Evolutionary conservation across 2,888 invertebrate species (phyloP).

Genomic region (Syrista parreyssii): DNA sequence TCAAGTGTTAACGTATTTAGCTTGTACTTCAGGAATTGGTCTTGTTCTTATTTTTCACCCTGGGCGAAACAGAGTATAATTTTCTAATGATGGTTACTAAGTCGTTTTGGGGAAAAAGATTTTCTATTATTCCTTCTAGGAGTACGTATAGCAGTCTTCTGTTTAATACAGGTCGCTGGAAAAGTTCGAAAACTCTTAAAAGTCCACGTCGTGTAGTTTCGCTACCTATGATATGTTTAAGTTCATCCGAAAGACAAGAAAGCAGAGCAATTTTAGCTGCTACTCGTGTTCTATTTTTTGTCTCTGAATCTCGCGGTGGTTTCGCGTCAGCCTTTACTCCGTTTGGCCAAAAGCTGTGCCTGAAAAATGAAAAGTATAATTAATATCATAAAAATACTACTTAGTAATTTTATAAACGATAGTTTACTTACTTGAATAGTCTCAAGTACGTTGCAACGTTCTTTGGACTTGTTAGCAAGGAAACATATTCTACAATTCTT

Average conservation of each 20-base stretch:
- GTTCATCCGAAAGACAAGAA: slow-evolving; percentile 89
- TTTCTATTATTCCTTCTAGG: slow-evolving; percentile 82
- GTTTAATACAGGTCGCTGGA: slow-evolving; percentile 88
- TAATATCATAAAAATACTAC: slow-evolving; percentile 66
- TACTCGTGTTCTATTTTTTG: slow-evolving; percentile 81
- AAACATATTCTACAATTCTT: slow-evolving; percentile 89
- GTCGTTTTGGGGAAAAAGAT: slow-evolving; percentile 84
- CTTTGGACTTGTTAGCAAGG: slow-evolving; percentile 86
- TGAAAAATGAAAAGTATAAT: slow-evolving; percentile 49
- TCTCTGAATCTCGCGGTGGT: slow-evolving; percentile 69
- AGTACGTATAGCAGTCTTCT: slow-evolving; percentile 84
- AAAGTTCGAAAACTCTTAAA: slow-evolving; percentile 85
- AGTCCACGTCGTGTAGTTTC: slow-evolving; percentile 88
- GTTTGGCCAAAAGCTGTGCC: slow-evolving; percentile 74
- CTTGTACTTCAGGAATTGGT: slow-evolving; percentile 43
- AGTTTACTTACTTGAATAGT: slow-evolving; percentile 80
- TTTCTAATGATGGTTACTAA: slow-evolving; percentile 78
- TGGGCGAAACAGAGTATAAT: slow-evolving; percentile 76
- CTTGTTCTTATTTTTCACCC: slow-evolving; percentile 48
- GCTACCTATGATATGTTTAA: slow-evolving; percentile 89
- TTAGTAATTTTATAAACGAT: slow-evolving; percentile 53
- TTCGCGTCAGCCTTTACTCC: slow-evolving; percentile 70
- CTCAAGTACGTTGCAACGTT: slow-evolving; percentile 89
- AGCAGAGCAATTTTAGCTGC: slow-evolving; percentile 88
- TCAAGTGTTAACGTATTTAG: not conserved